Conservation (phyloP, 2,113 vertebrate species). For the Seriola quinqueradiata region DNA sequence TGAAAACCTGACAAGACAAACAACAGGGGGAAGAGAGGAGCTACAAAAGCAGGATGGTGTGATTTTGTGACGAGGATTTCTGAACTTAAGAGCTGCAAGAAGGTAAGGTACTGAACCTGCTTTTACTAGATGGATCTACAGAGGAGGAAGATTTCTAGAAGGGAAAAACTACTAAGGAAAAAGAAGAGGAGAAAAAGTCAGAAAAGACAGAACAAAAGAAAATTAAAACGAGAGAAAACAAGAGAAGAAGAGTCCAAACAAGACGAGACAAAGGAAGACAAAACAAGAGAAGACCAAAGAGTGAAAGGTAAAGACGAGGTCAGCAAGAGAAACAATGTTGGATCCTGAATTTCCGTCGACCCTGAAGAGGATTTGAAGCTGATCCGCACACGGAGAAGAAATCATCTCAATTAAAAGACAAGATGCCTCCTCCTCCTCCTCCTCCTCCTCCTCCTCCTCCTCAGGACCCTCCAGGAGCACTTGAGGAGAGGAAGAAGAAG, state of each 20-base stretch:
- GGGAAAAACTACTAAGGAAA: background rate
- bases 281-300: background rate
- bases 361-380: background rate
- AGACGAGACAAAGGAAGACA: background rate
- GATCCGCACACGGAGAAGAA: background rate
- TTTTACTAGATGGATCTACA: background rate
- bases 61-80: background rate
- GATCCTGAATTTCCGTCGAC: background rate
- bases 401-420: background rate
- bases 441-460: background rate
- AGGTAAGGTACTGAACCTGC: background rate
- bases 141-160: background rate
- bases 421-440: background rate
- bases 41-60: background rate
- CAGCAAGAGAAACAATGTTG: background rate
- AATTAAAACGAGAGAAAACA: background rate
- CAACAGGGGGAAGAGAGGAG: background rate
- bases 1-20: background rate
- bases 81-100: background rate
- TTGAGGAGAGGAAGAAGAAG: slow-evolving; percentile 8
- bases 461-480: background rate
- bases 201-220: background rate
- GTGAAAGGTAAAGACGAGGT: background rate
- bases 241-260: background rate
- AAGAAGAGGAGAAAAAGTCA: background rate